phyloP scores from a whole-genome alignment of 2,888 invertebrate genomes.

The Archips xylosteana region DNA sequence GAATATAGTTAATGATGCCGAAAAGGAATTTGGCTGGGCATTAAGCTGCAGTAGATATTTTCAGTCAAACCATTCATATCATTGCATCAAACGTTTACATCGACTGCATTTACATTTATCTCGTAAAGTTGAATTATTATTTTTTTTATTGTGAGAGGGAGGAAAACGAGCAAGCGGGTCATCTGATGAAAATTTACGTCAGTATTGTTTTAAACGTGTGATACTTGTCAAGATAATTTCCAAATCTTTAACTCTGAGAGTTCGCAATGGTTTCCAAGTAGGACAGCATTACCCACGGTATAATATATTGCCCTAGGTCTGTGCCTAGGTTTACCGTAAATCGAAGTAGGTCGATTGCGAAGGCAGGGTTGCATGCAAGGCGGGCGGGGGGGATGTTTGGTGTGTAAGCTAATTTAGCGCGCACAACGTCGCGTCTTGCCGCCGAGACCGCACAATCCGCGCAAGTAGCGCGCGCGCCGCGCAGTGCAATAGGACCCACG shows the following conservation, averaged over 20 bases:
- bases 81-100: too few species aligned
- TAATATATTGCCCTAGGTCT: conserved; percentile 50
- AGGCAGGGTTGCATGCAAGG: conserved; percentile 73
- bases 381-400: conserved; percentile 67
- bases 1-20: too few species aligned
- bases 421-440: conserved; percentile 78
- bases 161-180: too few species aligned
- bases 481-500: conserved; percentile 58
- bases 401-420: conserved; percentile 74
- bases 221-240: background rate
- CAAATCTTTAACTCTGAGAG: background rate
- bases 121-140: too few species aligned
- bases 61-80: too few species aligned
- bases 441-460: conserved; percentile 71
- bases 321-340: conserved; percentile 75
- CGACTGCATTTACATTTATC: too few species aligned
- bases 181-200: too few species aligned
- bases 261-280: background rate
- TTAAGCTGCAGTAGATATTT: too few species aligned
- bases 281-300: conserved; percentile 1
- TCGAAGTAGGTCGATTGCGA: conserved; percentile 77
- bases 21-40: too few species aligned
- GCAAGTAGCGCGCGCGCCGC: conserved; percentile 62
- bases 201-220: too few species aligned
- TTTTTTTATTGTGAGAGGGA: too few species aligned